phyloP scores from a whole-genome alignment of 2,797 vertebrate species.

The Xerus rutilus region DNA sequence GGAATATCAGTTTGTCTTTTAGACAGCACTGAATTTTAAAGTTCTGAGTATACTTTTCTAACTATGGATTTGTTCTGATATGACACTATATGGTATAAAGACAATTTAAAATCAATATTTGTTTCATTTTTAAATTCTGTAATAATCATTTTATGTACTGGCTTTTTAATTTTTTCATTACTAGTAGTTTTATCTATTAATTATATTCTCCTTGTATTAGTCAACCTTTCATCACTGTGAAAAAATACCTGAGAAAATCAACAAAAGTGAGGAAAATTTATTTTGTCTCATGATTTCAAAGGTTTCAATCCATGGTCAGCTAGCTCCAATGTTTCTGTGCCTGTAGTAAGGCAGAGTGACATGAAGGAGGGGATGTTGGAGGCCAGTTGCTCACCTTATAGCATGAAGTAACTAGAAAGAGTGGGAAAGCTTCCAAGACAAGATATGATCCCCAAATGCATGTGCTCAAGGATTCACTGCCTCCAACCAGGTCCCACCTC shows the following conservation, averaged over 20 bases:
- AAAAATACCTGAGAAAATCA: background rate
- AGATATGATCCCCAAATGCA: background rate
- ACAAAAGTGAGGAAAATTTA: background rate
- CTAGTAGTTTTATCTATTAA: background rate
- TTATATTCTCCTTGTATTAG: background rate
- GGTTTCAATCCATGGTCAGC: background rate
- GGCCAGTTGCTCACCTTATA: background rate
- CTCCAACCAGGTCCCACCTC: background rate
- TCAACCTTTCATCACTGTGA: background rate
- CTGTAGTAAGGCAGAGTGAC: background rate
- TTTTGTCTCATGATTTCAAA: background rate
- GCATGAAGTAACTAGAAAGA: background rate
- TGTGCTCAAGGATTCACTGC: background rate
- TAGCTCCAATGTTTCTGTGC: background rate
- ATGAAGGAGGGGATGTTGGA: background rate
- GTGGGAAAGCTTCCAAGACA: background rate
- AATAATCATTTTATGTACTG: background rate
- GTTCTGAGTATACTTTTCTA: background rate
- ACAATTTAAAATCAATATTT: background rate
- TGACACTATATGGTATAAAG: background rate
- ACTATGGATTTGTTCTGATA: background rate
- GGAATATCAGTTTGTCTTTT: background rate
- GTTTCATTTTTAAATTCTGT: background rate
- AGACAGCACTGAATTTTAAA: background rate
- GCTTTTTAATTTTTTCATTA: background rate